A percentile compares a stretch with the other conserved stretches of the same genome.
Conservation (phyloP, 2,797 vertebrate species). For the Heterohyrax brucei region DNA sequence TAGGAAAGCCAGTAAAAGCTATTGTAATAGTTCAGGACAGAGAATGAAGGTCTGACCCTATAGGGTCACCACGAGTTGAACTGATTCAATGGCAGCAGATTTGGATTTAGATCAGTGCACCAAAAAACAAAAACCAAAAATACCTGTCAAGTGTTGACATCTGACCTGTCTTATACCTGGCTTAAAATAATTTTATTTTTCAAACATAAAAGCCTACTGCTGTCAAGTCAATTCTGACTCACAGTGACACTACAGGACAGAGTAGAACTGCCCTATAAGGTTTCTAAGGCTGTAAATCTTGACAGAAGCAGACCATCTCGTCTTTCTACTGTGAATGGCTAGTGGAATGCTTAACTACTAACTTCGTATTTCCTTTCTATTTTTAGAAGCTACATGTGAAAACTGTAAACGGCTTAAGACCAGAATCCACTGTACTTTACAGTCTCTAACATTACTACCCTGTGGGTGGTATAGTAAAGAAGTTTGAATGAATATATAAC, state of each 20-base stretch:
- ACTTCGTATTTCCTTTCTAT: constrained; percentile 28
- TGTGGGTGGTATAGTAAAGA: neutral
- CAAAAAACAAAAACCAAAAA: neutral
- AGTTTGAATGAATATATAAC: neutral
- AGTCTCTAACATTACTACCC: constrained; percentile 35
- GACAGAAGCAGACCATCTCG: too few species aligned
- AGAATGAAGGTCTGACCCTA: constrained; percentile 9
- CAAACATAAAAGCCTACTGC: neutral
- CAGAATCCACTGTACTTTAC: constrained; percentile 38
- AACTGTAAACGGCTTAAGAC: constrained; percentile 16
- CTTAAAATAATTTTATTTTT: constrained; percentile 46
- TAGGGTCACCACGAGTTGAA: too few species aligned
- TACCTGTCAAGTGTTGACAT: neutral
- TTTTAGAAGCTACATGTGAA: constrained; percentile 48
- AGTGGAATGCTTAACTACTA: neutral
- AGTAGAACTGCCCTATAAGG: too few species aligned
- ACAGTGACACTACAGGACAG: too few species aligned
- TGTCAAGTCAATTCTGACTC: too few species aligned
- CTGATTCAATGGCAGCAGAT: too few species aligned
- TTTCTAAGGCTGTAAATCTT: too few species aligned
- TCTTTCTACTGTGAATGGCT: too few species aligned
- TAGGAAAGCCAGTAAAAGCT: constrained; percentile 32
- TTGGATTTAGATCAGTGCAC: too few species aligned
- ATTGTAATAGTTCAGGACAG: neutral
- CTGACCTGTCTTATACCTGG: neutral